Evolutionary conservation across 2,888 invertebrate genomes (phyloP).

Genomic region (Dusona sp.): DNA sequence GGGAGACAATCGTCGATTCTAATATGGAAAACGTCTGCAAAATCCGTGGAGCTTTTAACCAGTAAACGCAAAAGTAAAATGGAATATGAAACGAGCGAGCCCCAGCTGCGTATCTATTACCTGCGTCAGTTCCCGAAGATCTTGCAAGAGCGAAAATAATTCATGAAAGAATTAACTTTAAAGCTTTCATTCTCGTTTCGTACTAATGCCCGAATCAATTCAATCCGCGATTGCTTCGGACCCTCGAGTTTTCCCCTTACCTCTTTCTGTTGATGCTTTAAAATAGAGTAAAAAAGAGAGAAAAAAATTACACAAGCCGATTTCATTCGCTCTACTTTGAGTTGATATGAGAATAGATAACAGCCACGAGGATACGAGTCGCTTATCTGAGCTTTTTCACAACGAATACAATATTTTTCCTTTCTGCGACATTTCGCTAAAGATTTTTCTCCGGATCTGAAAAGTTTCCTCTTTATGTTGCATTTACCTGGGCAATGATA

Average conservation of each 20-base stretch:
- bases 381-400: conserved; percentile 18
- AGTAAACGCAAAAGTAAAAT: conserved; percentile 19
- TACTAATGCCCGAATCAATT: conserved; percentile 35
- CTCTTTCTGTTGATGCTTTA: background rate
- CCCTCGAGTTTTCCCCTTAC: conserved; percentile 10
- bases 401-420: conserved; percentile 15
- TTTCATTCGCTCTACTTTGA: conserved; percentile 23
- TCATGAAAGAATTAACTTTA: conserved; percentile 42
- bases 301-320: conserved; percentile 21
- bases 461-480: background rate
- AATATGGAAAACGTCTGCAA: conserved; percentile 14
- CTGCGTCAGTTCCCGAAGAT: conserved; percentile 21
- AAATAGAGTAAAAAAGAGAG: background rate
- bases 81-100: conserved; percentile 33
- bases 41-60: conserved; percentile 28
- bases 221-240: background rate
- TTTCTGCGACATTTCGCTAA: conserved; percentile 12
- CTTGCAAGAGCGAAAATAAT: conserved; percentile 16
- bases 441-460: conserved; percentile 17
- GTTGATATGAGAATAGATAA: conserved; percentile 42
- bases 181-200: conserved; percentile 35
- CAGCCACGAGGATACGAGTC: conserved; percentile 13
- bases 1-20: conserved; percentile 1
- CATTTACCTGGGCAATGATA: conserved; percentile 18
- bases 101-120: background rate